A percentile compares a stretch with the other conserved stretches of the same genome.
Conservation (phyloP, 2,888 invertebrate species). For the Pseudococcus viburni region DNA sequence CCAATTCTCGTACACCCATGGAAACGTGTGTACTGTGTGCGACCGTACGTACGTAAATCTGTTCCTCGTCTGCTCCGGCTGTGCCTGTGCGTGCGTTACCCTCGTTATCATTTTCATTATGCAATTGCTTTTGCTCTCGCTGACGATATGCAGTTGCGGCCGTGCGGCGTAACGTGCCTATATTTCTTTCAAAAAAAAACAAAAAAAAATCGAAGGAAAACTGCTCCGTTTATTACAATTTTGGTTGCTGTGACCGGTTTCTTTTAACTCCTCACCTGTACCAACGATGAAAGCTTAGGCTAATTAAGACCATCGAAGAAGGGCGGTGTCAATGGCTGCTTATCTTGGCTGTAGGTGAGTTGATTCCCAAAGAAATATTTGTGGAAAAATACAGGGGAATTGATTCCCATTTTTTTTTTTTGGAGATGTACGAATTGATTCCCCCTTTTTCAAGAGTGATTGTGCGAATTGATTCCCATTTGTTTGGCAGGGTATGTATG, state of each 20-base stretch:
- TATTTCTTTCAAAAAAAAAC: neutral
- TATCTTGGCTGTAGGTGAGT: too few species aligned
- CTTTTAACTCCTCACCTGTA: neutral
- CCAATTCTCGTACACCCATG: neutral
- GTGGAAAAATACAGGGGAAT: too few species aligned
- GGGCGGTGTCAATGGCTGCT: neutral
- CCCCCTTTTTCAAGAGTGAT: too few species aligned
- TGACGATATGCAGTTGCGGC: neutral
- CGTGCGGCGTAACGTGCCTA: neutral
- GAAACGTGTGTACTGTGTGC: neutral
- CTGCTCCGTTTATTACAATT: conserved; percentile 15
- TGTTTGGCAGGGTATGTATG: too few species aligned
- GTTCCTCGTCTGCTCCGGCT: neutral
- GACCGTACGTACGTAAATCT: neutral
- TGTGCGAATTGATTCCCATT: too few species aligned
- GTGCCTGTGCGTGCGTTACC: neutral
- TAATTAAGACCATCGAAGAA: neutral
- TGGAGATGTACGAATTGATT: too few species aligned
- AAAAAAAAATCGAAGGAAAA: neutral
- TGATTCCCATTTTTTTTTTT: too few species aligned
- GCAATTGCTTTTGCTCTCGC: conserved; percentile 8
- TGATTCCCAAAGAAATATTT: too few species aligned
- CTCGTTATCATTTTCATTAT: conserved; percentile 15
- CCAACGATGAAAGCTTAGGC: neutral
- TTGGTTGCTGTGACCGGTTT: neutral